A percentile compares a stretch with the other conserved stretches of the same genome.
Conservation (phyloP, 2,113 vertebrate species). For the Nestor notabilis region DNA sequence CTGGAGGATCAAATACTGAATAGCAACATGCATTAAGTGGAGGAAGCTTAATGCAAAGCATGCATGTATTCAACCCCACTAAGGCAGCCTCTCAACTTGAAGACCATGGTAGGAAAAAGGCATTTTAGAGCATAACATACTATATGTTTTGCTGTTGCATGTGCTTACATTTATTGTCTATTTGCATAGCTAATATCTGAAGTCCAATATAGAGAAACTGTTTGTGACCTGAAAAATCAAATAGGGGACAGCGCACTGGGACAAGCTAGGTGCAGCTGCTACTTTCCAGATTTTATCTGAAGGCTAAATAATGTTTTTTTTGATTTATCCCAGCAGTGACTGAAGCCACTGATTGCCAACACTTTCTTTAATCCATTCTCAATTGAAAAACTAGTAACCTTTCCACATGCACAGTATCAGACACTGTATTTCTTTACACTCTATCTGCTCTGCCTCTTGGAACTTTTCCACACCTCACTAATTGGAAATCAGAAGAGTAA, state of each 20-base stretch:
- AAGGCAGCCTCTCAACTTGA: background rate
- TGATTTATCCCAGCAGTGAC: background rate
- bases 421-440: background rate
- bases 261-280: background rate
- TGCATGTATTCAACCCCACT: background rate
- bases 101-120: background rate
- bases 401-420: fast-evolving
- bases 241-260: background rate
- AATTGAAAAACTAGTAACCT: background rate
- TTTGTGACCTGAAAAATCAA: background rate
- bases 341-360: background rate
- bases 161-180: background rate
- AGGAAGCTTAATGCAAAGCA: background rate
- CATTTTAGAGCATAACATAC: background rate
- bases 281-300: background rate
- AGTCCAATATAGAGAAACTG: background rate
- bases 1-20: background rate
- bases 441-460: background rate
- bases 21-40: background rate
- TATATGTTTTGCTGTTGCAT: background rate
- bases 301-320: background rate
- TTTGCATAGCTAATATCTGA: background rate
- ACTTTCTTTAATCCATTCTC: background rate
- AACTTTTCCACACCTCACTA: background rate
- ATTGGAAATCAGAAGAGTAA: background rate